phyloP scores from a whole-genome alignment of 2,113 vertebrate genomes.

The Rhodinocichla rosea region DNA sequence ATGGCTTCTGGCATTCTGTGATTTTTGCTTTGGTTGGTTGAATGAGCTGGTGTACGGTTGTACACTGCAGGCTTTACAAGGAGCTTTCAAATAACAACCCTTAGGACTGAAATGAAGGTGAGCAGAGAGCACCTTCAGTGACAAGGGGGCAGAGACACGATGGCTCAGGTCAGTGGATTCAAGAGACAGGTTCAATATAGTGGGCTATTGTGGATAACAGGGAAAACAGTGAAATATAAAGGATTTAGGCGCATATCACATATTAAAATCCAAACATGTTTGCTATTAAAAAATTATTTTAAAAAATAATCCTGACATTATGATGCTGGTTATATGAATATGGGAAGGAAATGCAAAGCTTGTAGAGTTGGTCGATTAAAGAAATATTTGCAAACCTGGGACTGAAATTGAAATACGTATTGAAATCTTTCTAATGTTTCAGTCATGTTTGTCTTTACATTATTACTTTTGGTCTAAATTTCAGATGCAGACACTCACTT shows the following conservation, averaged over 20 bases:
- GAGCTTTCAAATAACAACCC: not conserved
- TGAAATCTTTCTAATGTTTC: not conserved
- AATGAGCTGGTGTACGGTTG: not conserved
- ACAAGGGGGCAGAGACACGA: not conserved
- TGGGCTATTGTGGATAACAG: not conserved
- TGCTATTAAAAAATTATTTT: not conserved
- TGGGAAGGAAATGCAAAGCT: not conserved
- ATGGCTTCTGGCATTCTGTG: not conserved
- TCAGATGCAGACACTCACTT: not conserved
- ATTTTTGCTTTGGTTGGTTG: not conserved
- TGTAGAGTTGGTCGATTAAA: not conserved
- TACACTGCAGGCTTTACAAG: not conserved
- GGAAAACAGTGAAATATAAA: not conserved
- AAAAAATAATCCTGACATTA: not conserved
- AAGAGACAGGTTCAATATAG: not conserved
- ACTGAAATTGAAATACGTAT: not conserved
- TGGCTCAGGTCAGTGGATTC: not conserved
- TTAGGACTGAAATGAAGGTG: not conserved
- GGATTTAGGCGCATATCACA: not conserved
- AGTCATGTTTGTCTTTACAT: not conserved
- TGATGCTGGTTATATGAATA: not conserved
- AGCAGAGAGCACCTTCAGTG: not conserved
- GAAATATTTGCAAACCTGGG: not conserved
- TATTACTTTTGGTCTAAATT: not conserved
- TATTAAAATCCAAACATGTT: not conserved